Conservation (phyloP, 2,113 vertebrate genomes). For the Bungarus multicinctus region DNA sequence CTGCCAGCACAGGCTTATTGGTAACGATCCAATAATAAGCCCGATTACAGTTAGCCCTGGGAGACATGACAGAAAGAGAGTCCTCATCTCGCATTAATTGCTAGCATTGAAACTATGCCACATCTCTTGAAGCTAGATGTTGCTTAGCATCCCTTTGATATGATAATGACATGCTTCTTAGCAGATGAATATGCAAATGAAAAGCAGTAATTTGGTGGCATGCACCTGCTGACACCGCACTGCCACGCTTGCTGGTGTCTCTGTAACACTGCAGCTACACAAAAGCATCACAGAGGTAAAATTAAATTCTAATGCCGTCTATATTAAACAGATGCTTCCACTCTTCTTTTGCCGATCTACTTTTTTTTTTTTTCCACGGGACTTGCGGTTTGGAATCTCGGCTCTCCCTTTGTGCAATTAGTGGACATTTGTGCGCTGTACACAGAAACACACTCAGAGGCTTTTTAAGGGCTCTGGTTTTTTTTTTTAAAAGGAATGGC, state of each 20-base stretch:
- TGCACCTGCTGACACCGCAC: constrained; percentile 96
- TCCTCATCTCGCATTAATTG: constrained; percentile 99
- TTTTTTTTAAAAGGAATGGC: constrained; percentile 75
- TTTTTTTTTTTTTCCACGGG: constrained; percentile 67
- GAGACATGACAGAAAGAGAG: constrained; percentile 92
- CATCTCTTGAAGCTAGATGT: constrained; percentile 97
- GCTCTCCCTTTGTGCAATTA: constrained; percentile 80
- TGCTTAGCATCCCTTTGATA: constrained; percentile 98
- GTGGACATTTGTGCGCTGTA: constrained; percentile 79
- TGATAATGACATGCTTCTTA: constrained; percentile 99
- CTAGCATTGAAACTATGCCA: constrained; percentile 99
- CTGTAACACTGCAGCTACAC: constrained; percentile 80
- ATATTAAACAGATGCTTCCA: constrained; percentile 88
- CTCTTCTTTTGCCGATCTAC: constrained; percentile 80
- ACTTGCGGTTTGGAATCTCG: constrained; percentile 75
- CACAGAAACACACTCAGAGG: constrained; percentile 69
- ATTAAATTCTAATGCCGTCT: constrained; percentile 84
- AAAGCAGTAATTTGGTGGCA: constrained; percentile 98
- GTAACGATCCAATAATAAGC: constrained; percentile 82
- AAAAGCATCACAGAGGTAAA: constrained; percentile 87
- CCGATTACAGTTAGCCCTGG: constrained; percentile 86
- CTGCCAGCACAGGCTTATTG: constrained; percentile 78
- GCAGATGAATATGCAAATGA: constrained; percentile 98
- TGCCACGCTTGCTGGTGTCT: constrained; percentile 85
- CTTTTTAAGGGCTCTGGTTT: constrained; percentile 72